A percentile compares a stretch with the other conserved stretches of the same genome.
Conservation (phyloP, 2,797 vertebrate genomes). For the Thamnophis elegans region DNA sequence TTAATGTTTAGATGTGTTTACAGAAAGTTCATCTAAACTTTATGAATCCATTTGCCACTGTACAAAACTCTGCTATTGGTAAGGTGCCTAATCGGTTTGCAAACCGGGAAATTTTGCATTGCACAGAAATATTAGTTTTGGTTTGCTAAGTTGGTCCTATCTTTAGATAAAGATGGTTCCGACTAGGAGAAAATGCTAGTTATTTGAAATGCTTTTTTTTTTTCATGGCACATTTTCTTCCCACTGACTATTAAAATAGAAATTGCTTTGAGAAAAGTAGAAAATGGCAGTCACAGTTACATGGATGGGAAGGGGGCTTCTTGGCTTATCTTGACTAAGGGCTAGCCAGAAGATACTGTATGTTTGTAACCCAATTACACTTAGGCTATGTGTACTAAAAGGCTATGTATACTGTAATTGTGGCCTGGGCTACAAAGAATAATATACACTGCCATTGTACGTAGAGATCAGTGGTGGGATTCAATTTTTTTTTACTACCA, state of each 20-base stretch:
- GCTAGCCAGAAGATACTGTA: neutral
- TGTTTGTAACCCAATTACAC: neutral
- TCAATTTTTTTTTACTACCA: no score
- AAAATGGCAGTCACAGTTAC: neutral
- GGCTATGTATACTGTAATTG: neutral
- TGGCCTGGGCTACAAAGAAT: neutral
- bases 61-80: slow-evolving; percentile 72
- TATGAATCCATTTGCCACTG: slow-evolving; percentile 74
- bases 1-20: slow-evolving; percentile 73
- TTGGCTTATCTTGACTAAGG: neutral
- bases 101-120: neutral
- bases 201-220: neutral
- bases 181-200: neutral
- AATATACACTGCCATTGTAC: neutral
- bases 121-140: neutral
- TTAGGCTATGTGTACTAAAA: neutral
- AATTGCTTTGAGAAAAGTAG: neutral
- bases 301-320: neutral
- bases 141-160: neutral
- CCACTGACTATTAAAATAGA: neutral
- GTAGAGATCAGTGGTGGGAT: neutral
- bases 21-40: slow-evolving; percentile 73
- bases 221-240: neutral
- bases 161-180: neutral
- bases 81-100: slow-evolving; percentile 62